A percentile compares a stretch with the other conserved stretches of the same genome.
phyloP scores from a whole-genome alignment of 2,113 vertebrate species.

The Lamprologus callipterus region DNA sequence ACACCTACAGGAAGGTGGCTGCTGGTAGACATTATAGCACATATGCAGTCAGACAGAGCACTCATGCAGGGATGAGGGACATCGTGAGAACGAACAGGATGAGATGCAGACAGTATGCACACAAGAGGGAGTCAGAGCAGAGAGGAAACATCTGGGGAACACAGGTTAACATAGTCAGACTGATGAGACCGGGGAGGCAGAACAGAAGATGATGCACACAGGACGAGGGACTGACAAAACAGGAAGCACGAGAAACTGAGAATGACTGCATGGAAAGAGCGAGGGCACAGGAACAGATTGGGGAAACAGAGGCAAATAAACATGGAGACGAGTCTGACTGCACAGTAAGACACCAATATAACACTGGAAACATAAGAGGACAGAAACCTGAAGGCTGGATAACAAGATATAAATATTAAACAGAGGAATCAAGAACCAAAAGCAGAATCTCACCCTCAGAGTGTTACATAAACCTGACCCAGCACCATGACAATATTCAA shows the following conservation, averaged over 20 bases:
- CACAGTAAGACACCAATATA: not conserved
- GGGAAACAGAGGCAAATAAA: not conserved
- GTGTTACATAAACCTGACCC: not conserved
- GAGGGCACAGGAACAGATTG: not conserved
- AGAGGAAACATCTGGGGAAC: not conserved
- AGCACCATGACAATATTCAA: not conserved
- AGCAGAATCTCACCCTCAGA: not conserved
- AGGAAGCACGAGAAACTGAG: not conserved
- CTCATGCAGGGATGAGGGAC: not conserved
- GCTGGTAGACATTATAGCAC: not conserved
- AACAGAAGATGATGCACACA: not conserved
- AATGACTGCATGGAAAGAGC: not conserved
- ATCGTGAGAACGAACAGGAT: rapidly evolving
- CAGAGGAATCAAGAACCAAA: not conserved
- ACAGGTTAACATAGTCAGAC: not conserved
- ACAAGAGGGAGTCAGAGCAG: not conserved
- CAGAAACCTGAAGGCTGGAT: not conserved
- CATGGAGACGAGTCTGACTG: not conserved
- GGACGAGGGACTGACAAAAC: not conserved
- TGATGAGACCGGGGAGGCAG: not conserved
- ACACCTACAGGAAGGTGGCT: not conserved
- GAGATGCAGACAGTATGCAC: rapidly evolving
- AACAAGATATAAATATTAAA: not conserved
- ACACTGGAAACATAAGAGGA: not conserved
- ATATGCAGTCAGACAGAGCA: not conserved